Evolutionary conservation across 2,797 vertebrate species (phyloP).

Genomic region (Alexandromys oeconomus): DNA sequence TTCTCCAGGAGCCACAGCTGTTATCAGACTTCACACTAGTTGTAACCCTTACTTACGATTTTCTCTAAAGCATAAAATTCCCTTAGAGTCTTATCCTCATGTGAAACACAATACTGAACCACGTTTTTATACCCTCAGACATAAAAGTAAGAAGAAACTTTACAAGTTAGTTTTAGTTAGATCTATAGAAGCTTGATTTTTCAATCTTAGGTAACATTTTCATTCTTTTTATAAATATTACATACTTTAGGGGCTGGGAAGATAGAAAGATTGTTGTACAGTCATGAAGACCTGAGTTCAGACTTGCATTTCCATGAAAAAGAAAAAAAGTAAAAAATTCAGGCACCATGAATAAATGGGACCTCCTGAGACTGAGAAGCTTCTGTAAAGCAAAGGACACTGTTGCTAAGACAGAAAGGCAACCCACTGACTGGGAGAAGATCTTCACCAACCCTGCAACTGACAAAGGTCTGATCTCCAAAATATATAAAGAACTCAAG

Average conservation of each 20-base stretch:
- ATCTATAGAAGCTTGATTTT: not conserved
- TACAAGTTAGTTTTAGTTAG: conserved; percentile 13
- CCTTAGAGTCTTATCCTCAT: not conserved
- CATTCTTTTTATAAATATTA: conserved; percentile 48
- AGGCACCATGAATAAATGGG: too few species aligned
- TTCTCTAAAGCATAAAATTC: conserved; percentile 3
- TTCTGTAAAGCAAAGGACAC: too few species aligned
- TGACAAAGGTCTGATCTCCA: too few species aligned
- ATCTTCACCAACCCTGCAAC: too few species aligned
- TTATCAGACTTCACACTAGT: not conserved
- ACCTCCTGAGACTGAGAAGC: too few species aligned
- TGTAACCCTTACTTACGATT: not conserved
- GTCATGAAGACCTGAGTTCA: not conserved
- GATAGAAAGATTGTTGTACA: not conserved
- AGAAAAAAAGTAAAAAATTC: not conserved
- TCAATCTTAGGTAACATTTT: not conserved
- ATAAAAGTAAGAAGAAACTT: not conserved
- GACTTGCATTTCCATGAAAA: not conserved
- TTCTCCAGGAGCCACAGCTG: not conserved
- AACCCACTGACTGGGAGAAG: too few species aligned
- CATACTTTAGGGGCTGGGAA: not conserved
- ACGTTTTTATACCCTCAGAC: not conserved
- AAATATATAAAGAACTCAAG: too few species aligned
- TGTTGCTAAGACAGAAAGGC: too few species aligned
- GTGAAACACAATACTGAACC: conserved; percentile 9